These are phyloP conservation scores for Carassius carassius DNA, from an alignment of 2,113 vertebrate species.

Conservation along the genomic window DNA sequence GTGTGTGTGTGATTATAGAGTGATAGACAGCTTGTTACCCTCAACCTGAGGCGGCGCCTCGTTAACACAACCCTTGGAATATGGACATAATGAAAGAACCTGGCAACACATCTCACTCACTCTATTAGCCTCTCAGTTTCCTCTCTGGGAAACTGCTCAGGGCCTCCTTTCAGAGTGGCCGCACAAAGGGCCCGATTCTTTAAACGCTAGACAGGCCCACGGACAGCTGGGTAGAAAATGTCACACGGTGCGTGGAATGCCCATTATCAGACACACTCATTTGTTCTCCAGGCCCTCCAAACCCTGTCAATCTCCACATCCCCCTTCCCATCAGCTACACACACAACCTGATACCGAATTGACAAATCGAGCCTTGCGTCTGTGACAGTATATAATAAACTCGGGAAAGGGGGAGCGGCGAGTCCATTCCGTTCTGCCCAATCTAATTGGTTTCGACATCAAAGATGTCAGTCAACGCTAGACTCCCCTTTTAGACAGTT, in stretches of 20 bases:
- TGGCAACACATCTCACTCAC: conserved; percentile 88
- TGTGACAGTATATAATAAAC: conserved; percentile 92
- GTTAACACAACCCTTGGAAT: conserved; percentile 84
- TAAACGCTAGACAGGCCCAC: conserved; percentile 87
- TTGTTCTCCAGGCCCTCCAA: conserved; percentile 76
- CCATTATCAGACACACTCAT: conserved; percentile 88
- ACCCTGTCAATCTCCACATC: conserved; percentile 53
- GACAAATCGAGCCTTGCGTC: conserved; percentile 90
- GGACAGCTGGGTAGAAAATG: conserved; percentile 90
- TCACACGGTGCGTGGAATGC: conserved; percentile 86
- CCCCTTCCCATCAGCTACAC: conserved; percentile 47
- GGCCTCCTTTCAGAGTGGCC: conserved; percentile 87
- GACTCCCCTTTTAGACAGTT: conserved; percentile 71
- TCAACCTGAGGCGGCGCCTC: conserved; percentile 85
- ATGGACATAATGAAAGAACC: conserved; percentile 87
- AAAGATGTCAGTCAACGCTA: conserved; percentile 88
- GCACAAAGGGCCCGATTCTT: conserved; percentile 87
- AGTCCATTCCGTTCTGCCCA: conserved; percentile 86
- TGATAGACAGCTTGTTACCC: conserved; percentile 89
- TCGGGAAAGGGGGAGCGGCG: conserved; percentile 68
- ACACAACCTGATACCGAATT: conserved; percentile 87
- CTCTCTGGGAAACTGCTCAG: conserved; percentile 88
- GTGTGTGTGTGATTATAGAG: conserved; percentile 78
- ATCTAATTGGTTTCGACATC: conserved; percentile 90
- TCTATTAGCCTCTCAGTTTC: conserved; percentile 92